Conservation (phyloP, 1,140 invertebrate species). For the Catajapyx aquilonaris region DNA sequence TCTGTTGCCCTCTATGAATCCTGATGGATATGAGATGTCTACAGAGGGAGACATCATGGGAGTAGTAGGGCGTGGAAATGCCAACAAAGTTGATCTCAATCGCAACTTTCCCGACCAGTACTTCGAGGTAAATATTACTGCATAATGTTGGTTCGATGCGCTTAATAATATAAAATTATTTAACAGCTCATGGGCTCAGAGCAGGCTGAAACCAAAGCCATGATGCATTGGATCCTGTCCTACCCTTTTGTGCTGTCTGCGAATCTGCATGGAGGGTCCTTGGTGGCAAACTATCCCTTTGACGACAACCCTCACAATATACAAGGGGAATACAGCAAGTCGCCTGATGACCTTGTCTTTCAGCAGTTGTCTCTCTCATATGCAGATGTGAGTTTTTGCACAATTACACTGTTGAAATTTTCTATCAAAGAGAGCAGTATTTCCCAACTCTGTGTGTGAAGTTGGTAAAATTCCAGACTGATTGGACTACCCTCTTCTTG, state of each 20-base stretch:
- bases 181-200: constrained; percentile 39
- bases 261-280: constrained; percentile 83
- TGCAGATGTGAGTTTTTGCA: constrained; percentile 40
- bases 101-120: constrained; percentile 93
- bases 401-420: neutral
- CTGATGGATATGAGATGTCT: constrained; percentile 80
- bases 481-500: no score
- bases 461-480: no score
- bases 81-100: constrained; percentile 71
- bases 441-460: no score
- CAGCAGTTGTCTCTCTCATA: constrained; percentile 60
- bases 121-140: constrained; percentile 10
- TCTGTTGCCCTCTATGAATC: constrained; percentile 91
- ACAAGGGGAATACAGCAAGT: constrained; percentile 20
- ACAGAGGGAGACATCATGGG: constrained; percentile 35
- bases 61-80: constrained; percentile 52
- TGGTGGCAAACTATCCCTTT: constrained; percentile 87
- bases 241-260: constrained; percentile 89
- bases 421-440: neutral
- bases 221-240: constrained; percentile 74
- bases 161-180: no score
- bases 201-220: constrained; percentile 70
- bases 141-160: neutral
- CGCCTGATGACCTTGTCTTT: constrained; percentile 70
- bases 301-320: constrained; percentile 38